Conservation (phyloP, 2,797 vertebrate genomes). For the Poeciliopsis gracilis region DNA sequence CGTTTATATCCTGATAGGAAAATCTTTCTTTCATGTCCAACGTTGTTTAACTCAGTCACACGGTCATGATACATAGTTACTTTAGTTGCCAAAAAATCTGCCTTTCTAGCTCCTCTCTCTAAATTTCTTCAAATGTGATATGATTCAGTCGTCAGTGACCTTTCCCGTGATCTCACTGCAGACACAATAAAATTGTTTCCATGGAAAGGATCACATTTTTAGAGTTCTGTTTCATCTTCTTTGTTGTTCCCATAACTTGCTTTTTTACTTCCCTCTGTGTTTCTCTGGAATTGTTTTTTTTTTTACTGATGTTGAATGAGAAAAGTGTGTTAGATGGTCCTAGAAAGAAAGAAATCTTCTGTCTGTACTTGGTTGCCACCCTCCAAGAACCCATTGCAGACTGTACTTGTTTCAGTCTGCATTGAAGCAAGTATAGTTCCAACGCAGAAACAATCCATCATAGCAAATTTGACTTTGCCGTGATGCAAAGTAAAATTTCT, state of each 20-base stretch:
- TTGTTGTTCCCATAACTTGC: constrained; percentile 15
- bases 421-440: too few species aligned
- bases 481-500: too few species aligned
- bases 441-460: too few species aligned
- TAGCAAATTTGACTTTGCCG: too few species aligned
- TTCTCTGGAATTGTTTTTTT: not conserved
- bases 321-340: not conserved
- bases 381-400: not conserved
- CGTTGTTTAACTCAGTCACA: constrained; percentile 44
- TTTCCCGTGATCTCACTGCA: constrained; percentile 21
- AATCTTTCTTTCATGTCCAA: not conserved
- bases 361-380: not conserved
- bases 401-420: not conserved
- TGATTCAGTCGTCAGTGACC: constrained; percentile 30
- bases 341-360: not conserved
- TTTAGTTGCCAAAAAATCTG: constrained; percentile 2
- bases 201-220: constrained; percentile 51
- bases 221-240: constrained; percentile 27
- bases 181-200: constrained; percentile 52
- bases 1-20: not conserved
- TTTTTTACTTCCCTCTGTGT: not conserved
- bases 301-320: not conserved
- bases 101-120: constrained; percentile 34
- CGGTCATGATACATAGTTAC: constrained; percentile 45
- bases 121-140: constrained; percentile 49